Evolutionary conservation across 92 coral and sea anemone species (phyloP).

Genomic region (Actinostola sp.): DNA sequence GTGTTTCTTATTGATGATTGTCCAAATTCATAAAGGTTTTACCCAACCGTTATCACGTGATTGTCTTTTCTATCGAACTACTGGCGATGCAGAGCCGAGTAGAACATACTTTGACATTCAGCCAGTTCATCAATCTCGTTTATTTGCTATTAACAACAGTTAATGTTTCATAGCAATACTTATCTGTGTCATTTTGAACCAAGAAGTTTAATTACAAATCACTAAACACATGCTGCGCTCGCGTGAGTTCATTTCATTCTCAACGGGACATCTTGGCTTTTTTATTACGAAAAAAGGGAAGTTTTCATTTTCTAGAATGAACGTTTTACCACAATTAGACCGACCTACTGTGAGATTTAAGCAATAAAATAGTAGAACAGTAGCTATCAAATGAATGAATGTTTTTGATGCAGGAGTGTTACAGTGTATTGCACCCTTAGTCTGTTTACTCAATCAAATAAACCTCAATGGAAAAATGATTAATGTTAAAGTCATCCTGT

Average conservation of each 20-base stretch:
- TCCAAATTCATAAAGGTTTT: too few relatives aligned
- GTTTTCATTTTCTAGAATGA: conserved; percentile 2
- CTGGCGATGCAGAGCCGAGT: too few relatives aligned
- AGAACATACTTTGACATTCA: too few relatives aligned
- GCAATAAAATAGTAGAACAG: conserved; percentile 9
- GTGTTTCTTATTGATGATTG: too few relatives aligned
- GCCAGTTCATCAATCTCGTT: not conserved
- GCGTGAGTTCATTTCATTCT: conserved; percentile 44
- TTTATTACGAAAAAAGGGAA: conserved; percentile 16
- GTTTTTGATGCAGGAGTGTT: not conserved
- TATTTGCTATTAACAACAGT: conserved; percentile 1
- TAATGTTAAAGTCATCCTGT: not conserved
- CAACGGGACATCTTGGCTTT: conserved; percentile 28
- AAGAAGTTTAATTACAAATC: conserved; percentile 42
- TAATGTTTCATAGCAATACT: conserved; percentile 5
- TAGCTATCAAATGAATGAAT: conserved; percentile 15
- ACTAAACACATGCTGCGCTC: conserved; percentile 41
- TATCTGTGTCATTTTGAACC: conserved; percentile 22
- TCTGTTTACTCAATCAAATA: not conserved
- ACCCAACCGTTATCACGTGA: too few relatives aligned
- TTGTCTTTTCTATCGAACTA: too few relatives aligned
- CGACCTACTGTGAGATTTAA: not conserved
- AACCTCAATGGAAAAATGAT: not conserved
- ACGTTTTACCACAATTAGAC: conserved; percentile 11
- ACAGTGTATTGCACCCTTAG: not conserved